Evolutionary conservation across 2,113 vertebrate species (phyloP).

Genomic region (Crotalus horridus): DNA sequence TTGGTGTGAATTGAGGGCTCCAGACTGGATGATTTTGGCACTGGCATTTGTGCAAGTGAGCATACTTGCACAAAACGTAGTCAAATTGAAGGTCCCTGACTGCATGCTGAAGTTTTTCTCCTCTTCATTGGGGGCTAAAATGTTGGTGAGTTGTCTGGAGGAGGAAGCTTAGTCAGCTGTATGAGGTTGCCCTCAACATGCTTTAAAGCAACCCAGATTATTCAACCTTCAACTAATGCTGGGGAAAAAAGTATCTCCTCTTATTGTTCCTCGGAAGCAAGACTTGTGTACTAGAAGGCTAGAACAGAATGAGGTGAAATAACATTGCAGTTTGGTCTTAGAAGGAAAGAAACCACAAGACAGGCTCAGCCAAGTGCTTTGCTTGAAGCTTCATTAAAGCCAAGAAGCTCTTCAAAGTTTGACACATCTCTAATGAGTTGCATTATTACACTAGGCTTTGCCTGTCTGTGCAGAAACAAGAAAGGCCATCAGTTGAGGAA

Average conservation of each 20-base stretch:
- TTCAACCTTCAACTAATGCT: background rate
- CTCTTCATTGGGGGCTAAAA: background rate
- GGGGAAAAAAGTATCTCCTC: background rate
- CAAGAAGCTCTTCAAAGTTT: background rate
- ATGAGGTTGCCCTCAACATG: background rate
- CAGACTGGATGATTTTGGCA: no score
- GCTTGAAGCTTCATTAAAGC: background rate
- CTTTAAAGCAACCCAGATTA: background rate
- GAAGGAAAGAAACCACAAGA: background rate
- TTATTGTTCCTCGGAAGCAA: background rate
- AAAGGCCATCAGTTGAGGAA: background rate
- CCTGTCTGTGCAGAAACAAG: background rate
- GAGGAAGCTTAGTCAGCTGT: background rate
- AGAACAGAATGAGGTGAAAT: background rate
- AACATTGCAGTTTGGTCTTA: background rate
- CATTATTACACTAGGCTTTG: background rate
- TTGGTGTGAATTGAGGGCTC: no score
- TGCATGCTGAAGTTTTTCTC: background rate
- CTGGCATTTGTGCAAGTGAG: no score
- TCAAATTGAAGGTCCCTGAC: background rate
- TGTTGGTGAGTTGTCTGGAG: background rate
- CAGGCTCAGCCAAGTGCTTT: background rate
- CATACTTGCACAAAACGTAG: no score
- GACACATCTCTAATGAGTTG: background rate
- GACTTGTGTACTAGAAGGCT: background rate